A percentile compares a stretch with the other conserved stretches of the same genome.
Conservation (phyloP, 2,113 vertebrate genomes). For the Peromyscus maniculatus region DNA sequence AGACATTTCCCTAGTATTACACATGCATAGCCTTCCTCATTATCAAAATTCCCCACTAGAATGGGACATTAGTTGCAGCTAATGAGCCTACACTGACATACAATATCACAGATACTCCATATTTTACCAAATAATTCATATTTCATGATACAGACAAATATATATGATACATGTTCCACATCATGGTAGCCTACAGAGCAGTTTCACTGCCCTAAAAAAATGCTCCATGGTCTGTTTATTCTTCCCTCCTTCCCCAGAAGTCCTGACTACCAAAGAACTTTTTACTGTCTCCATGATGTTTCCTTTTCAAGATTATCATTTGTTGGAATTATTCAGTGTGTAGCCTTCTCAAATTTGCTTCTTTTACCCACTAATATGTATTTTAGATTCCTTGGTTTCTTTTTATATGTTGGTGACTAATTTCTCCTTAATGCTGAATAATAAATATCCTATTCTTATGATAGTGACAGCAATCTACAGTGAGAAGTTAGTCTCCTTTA, state of each 20-base stretch:
- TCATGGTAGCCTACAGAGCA: background rate
- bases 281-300: background rate
- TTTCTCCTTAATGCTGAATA: conserved; percentile 3
- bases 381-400: background rate
- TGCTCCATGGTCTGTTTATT: background rate
- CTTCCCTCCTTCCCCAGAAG: background rate
- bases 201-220: background rate
- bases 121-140: background rate
- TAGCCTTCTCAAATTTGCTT: background rate
- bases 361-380: background rate
- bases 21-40: background rate
- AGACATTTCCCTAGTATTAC: background rate
- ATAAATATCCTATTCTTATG: background rate
- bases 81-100: background rate
- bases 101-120: background rate
- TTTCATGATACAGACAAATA: background rate
- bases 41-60: background rate
- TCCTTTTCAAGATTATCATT: background rate
- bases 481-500: background rate
- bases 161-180: background rate
- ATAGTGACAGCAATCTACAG: background rate
- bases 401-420: background rate
- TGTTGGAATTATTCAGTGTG: background rate
- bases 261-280: background rate
- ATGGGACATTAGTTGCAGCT: background rate